These are phyloP conservation scores for Urophycis tenuis DNA, from an alignment of 2,797 vertebrate genomes.

Conservation along the genomic window DNA sequence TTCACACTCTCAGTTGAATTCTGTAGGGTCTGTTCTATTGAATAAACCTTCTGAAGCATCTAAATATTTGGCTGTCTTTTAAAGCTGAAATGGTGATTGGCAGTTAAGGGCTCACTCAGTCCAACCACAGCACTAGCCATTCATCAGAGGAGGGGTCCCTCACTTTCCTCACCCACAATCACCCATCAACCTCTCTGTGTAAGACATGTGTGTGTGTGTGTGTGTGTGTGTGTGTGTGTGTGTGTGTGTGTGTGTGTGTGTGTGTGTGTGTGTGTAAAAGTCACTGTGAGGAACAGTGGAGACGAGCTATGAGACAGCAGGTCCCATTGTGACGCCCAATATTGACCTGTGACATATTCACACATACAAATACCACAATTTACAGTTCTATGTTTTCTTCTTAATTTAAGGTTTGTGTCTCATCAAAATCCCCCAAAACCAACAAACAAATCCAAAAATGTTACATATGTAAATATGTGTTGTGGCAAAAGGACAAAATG, in stretches of 20 bases:
- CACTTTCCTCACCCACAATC: too few relatives aligned
- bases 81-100: not conserved
- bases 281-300: constrained; percentile 15
- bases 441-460: too few relatives aligned
- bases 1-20: not conserved
- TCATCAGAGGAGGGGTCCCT: not conserved
- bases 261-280: too few relatives aligned
- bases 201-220: too few relatives aligned
- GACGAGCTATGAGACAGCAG: constrained; percentile 34
- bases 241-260: constrained; percentile 8
- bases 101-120: not conserved
- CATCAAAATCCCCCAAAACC: too few relatives aligned
- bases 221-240: not conserved
- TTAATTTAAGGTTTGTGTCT: too few relatives aligned
- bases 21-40: not conserved
- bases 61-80: not conserved
- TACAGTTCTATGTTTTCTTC: constrained; percentile 18
- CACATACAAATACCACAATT: constrained; percentile 74
- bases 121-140: not conserved
- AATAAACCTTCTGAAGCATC: not conserved
- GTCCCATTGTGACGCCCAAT: constrained; percentile 72
- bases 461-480: too few relatives aligned
- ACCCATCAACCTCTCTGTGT: not conserved
- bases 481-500: too few relatives aligned
- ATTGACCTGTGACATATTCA: constrained; percentile 82